A percentile compares a stretch with the other conserved stretches of the same genome.
phyloP scores from a whole-genome alignment of 1,140 invertebrate genomes.

The Ectropis grisescens region DNA sequence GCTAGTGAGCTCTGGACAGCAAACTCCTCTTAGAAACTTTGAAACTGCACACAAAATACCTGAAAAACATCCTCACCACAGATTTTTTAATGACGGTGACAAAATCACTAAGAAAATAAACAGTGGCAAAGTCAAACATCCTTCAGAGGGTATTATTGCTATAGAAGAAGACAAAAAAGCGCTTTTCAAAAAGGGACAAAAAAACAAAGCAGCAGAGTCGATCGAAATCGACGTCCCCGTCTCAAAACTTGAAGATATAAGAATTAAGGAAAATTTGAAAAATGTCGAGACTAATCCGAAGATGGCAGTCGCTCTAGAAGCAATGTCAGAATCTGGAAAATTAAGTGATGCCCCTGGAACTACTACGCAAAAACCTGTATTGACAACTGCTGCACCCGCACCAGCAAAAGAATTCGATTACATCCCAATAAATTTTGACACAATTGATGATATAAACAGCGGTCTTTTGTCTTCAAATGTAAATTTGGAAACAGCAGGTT shows the following conservation, averaged over 20 bases:
- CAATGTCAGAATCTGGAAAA: slow-evolving; percentile 64
- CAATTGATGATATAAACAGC: slow-evolving; percentile 61
- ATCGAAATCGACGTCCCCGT: slow-evolving; percentile 62
- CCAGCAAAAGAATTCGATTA: slow-evolving; percentile 51
- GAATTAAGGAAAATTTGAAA: slow-evolving; percentile 47
- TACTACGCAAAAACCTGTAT: slow-evolving; percentile 60
- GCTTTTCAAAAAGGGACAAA: slow-evolving; percentile 43
- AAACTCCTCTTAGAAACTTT: slow-evolving; percentile 53
- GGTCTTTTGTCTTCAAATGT: slow-evolving; percentile 58
- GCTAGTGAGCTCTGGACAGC: slow-evolving; percentile 60
- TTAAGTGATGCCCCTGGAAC: slow-evolving; percentile 38
- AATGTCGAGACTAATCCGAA: slow-evolving; percentile 53
- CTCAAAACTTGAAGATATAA: slow-evolving; percentile 63
- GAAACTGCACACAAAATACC: slow-evolving; percentile 66
- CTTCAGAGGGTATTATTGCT: slow-evolving; percentile 54
- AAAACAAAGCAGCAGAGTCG: slow-evolving; percentile 47
- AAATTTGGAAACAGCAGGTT: slow-evolving; percentile 61
- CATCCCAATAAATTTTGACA: slow-evolving; percentile 63
- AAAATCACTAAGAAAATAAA: slow-evolving; percentile 45
- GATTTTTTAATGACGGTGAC: slow-evolving; percentile 38
- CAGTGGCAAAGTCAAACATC: slow-evolving; percentile 39
- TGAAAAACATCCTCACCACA: slow-evolving; percentile 53
- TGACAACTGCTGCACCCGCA: slow-evolving; percentile 46
- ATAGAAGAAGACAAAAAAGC: slow-evolving; percentile 62
- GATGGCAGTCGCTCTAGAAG: slow-evolving; percentile 59